phyloP scores from a whole-genome alignment of 2,888 invertebrate genomes.

The Drosophila rubida region DNA sequence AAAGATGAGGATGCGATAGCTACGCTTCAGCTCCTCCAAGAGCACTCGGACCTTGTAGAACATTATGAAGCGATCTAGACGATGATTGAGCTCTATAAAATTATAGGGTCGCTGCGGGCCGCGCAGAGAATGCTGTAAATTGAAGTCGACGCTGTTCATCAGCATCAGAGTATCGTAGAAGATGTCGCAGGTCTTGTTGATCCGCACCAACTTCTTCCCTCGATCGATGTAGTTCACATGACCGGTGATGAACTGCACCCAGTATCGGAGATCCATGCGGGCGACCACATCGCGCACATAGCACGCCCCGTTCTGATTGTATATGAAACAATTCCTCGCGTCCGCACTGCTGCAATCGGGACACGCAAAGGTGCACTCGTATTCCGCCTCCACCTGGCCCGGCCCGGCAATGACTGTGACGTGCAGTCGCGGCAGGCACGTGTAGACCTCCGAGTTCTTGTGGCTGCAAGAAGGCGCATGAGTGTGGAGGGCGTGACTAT shows the following conservation, averaged over 20 bases:
- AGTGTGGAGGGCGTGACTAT: too few relatives aligned
- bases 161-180: conserved; percentile 74
- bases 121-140: conserved; percentile 15
- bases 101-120: conserved; percentile 50
- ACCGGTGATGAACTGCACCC: conserved; percentile 69
- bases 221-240: conserved; percentile 60
- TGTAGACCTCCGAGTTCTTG: conserved; percentile 49
- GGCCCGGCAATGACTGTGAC: conserved; percentile 69
- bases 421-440: conserved; percentile 66
- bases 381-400: conserved; percentile 76
- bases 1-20: conserved; percentile 66
- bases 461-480: conserved; percentile 34
- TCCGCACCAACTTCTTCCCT: conserved; percentile 49
- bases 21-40: conserved; percentile 17
- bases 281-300: conserved; percentile 64
- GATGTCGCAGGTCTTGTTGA: conserved; percentile 68
- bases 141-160: conserved; percentile 54
- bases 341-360: conserved; percentile 38
- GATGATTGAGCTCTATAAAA: conserved; percentile 74
- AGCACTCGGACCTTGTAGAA: conserved; percentile 72
- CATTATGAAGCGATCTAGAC: conserved; percentile 75
- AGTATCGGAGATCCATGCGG: conserved; percentile 74
- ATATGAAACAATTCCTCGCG: conserved; percentile 56
- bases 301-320: conserved; percentile 46
- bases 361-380: conserved; percentile 69